phyloP scores from a whole-genome alignment of 1,140 invertebrate genomes.

The Ceratosolen fusciceps region DNA sequence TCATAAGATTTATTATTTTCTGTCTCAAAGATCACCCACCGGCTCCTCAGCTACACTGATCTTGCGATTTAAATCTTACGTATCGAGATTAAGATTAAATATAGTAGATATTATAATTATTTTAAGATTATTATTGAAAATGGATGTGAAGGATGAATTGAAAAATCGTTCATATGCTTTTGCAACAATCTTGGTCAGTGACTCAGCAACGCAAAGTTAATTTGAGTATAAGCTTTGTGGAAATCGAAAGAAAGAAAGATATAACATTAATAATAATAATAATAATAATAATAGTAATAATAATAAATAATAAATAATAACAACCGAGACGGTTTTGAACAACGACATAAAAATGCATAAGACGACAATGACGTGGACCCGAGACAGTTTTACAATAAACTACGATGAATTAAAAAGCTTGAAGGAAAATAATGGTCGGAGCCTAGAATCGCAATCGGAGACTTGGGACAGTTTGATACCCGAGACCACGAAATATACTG shows the following conservation, averaged over 20 bases:
- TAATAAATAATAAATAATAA: no score
- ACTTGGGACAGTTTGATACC: slow-evolving; percentile 34
- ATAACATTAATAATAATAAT: no score
- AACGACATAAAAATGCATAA: slow-evolving; percentile 35
- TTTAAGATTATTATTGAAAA: slow-evolving; percentile 43
- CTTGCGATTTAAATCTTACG: slow-evolving; percentile 31
- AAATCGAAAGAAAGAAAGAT: neutral
- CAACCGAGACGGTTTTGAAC: slow-evolving; percentile 23
- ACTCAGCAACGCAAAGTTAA: slow-evolving; percentile 45
- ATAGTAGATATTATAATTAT: slow-evolving; percentile 42
- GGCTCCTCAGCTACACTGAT: slow-evolving; percentile 41
- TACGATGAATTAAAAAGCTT: slow-evolving; percentile 30
- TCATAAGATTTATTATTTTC: slow-evolving; percentile 40
- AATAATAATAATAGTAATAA: no score
- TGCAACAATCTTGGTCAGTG: slow-evolving; percentile 45
- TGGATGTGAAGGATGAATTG: slow-evolving; percentile 39
- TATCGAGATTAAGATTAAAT: slow-evolving; percentile 38
- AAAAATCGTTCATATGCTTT: slow-evolving; percentile 57
- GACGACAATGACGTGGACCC: slow-evolving; percentile 33
- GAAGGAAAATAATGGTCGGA: slow-evolving; percentile 48
- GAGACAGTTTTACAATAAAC: slow-evolving; percentile 44
- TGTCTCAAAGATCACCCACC: slow-evolving; percentile 50
- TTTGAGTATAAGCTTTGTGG: slow-evolving; percentile 37
- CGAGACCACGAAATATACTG: slow-evolving; percentile 50
- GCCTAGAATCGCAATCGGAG: slow-evolving; percentile 29